Percentiles rank a stretch among this genome's conserved stretches.
Conservation (phyloP, 2,888 invertebrate species). For the Eilema sororculum region DNA sequence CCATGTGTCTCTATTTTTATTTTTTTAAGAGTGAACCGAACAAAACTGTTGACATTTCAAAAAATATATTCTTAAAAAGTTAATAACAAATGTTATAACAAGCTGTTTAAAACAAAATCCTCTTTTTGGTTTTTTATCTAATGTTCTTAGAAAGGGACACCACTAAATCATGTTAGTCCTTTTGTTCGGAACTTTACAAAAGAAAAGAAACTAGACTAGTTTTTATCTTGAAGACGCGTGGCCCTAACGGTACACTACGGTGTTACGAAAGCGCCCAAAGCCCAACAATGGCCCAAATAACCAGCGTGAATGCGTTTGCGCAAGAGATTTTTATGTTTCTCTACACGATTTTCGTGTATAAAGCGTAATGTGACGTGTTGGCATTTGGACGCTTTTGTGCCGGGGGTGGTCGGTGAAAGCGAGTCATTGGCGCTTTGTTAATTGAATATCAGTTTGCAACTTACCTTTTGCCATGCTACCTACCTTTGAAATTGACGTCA, state of each 20-base stretch:
- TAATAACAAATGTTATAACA: conserved; percentile 34
- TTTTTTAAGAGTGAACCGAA: conserved; percentile 26
- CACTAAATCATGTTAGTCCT: conserved; percentile 79
- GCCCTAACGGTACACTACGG: conserved; percentile 76
- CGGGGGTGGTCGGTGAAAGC: conserved; percentile 82
- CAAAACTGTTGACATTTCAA: conserved; percentile 29
- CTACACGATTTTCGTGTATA: conserved; percentile 77
- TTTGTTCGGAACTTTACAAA: conserved; percentile 76
- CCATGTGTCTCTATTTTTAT: conserved; percentile 22
- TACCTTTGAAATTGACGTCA: conserved; percentile 27
- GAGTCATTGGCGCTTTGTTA: conserved; percentile 56
- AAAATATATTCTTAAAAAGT: conserved; percentile 34
- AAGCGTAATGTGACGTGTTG: conserved; percentile 66
- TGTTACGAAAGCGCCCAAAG: conserved; percentile 73
- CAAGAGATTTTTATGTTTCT: conserved; percentile 76
- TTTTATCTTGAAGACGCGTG: conserved; percentile 74
- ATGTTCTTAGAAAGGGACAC: conserved; percentile 61
- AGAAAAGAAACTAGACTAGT: conserved; percentile 74
- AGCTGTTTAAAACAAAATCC: conserved; percentile 37
- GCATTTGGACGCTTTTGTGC: conserved; percentile 67
- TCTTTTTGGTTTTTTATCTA: conserved; percentile 37
- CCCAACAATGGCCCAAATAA: conserved; percentile 76
- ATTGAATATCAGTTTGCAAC: conserved; percentile 48
- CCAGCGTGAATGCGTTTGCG: conserved; percentile 78
- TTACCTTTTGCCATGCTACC: conserved; percentile 37